Percentiles rank a stretch among this genome's conserved stretches.
Conservation (phyloP, 1,140 invertebrate genomes). For the Sycophaga agraensis region DNA sequence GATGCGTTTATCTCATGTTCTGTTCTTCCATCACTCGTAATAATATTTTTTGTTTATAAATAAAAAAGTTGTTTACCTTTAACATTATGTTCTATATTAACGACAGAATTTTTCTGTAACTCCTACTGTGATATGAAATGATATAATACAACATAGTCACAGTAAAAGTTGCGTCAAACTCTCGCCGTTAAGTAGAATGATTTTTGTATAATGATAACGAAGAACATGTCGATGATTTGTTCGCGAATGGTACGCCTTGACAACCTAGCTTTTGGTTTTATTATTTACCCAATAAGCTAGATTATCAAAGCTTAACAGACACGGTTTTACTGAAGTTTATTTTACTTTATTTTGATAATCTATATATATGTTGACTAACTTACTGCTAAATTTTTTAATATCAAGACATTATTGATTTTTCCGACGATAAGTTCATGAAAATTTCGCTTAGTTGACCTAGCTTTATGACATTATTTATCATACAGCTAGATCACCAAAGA, state of each 20-base stretch:
- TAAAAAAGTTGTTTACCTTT: too few species aligned
- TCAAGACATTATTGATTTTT: background rate
- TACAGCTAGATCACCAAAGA: constrained; percentile 20
- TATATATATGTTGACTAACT: too few species aligned
- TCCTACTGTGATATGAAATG: constrained; percentile 13
- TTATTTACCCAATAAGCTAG: background rate
- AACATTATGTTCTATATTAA: too few species aligned
- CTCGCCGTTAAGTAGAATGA: too few species aligned
- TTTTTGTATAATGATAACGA: too few species aligned
- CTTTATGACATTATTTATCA: constrained; percentile 8
- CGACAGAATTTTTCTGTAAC: too few species aligned
- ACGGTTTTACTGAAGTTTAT: background rate
- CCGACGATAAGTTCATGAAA: background rate
- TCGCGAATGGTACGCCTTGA: too few species aligned
- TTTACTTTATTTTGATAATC: too few species aligned
- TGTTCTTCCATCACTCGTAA: too few species aligned
- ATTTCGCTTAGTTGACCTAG: constrained; percentile 9
- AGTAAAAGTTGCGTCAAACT: background rate
- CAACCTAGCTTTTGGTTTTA: constrained; percentile 14
- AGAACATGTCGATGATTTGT: too few species aligned
- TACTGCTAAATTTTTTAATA: background rate
- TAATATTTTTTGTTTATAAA: too few species aligned
- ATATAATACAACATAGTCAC: background rate
- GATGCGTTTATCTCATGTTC: too few species aligned
- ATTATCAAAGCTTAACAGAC: constrained; percentile 7